Base-by-base conservation (phyloP, 2,797 vertebrate species). In the Acanthiza pusilla region DNA sequence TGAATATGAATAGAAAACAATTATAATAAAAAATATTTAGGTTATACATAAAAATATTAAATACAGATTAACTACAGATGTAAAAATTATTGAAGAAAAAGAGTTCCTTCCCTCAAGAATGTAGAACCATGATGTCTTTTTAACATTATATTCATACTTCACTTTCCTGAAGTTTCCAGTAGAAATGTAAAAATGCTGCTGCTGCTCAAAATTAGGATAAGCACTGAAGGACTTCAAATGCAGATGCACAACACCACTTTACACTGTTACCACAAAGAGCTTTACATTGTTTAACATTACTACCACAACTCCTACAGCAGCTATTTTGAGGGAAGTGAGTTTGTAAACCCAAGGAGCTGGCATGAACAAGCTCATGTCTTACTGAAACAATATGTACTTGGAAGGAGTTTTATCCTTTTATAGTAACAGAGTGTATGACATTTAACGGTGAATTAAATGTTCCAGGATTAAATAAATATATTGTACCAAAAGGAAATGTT, bases 321-420 rank as follows among this genome's bases (percentile, higher is more conserved):
- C 38, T 83, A 18, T 83, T 92, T 84, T 79, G 45, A 63, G 53
- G 32, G 11, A 78, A 75, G 27, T n/a, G 20, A 84, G 30, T 94
- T 66, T 40, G 50, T 60, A 87, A 86, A 54, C 34, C 5, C 0
- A 0, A 83, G 77, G 12, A 68, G 26, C 25, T 75, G 91, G 71
- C 47, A 86, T n/a, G 42, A 81, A n/a, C 17, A 72, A 75, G 8
- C 34, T 79, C 54, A 54, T 43, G 51, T 85, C 73, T 71, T 68
- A 47, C 23, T 86, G 67, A 93, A 91, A 79, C 47, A 78, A n/a
- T 40, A 50, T 70, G 91, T 81, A 62, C 86, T 92, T 93, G 62
- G 74, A 88, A 91, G 40, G 8, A 86, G 34, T 88, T 94, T 80
- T 66, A 47, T 42, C 74, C 86, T 94, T 94, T 93, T 94, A 93